Evolutionary conservation across 2,797 vertebrate species (phyloP), one percentile per base, ranked within the genome.

Genomic region (Delichon dasypus): DNA sequence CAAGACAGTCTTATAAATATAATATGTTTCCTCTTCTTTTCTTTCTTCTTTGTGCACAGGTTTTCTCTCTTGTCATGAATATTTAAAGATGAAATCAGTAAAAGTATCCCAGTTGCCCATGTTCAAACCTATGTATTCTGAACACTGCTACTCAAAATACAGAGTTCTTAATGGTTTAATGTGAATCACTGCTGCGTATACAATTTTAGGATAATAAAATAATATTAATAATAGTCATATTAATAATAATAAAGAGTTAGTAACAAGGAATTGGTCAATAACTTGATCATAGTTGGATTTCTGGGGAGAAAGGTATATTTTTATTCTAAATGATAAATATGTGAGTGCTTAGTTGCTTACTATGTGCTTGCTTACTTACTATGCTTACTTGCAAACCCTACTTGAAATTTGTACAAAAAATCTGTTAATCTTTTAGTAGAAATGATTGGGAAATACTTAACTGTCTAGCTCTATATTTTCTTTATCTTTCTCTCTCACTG

Each of bases 1-100:
- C 6, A 83, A 88, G 87, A 80, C 65, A 90, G 40, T 77, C 53
- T 91, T 83, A 92, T 95, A 86, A 94, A 96, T 96, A 93, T 89
- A 91, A 85, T 85, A 80, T 89, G 80, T 66, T 94, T 91, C 44
- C 29, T 50, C 32, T 32, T 90, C 57, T 86, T 90, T 45, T 81
- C 8, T 74, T 82, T 67, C 32, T 91, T 83, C 75, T 88, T 47
- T 74, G 22, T 75, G 38, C 10, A 67, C 26, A 53, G 18, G 44
- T 34, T 85, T 82, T 94, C 84, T 96, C 23, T 75, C 36, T 82
- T 81, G 23, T 50, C 68, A 3, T 95, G 71, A 96, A 90, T 86
- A 88, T 93, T 95, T 96, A 40, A 94, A 91, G n/a, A 75, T 1
- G 2, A 89, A 92, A 67, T 50, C 36, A 80, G 21, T 40, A n/a